Evolutionary conservation across 2,888 invertebrate species (phyloP).

Genomic region (Rotaria sp.): DNA sequence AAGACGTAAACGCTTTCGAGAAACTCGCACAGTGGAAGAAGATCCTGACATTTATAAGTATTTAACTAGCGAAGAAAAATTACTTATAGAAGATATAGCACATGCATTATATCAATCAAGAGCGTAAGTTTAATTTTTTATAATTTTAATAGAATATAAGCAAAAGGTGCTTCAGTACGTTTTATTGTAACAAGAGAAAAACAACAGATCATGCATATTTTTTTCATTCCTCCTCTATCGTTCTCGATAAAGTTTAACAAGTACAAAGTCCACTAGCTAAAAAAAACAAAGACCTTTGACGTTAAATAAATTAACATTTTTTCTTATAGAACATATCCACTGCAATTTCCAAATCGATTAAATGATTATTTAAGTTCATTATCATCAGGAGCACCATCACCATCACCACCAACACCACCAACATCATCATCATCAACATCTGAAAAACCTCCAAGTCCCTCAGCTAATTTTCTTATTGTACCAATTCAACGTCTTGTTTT

Average conservation of each 20-base stretch:
- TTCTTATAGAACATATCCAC: neutral
- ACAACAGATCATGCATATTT: no score
- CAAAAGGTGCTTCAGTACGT: no score
- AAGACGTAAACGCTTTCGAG: constrained; percentile 32
- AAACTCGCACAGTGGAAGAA: neutral
- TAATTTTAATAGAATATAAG: neutral
- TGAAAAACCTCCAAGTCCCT: neutral
- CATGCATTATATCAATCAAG: constrained; percentile 13
- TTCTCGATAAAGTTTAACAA: no score
- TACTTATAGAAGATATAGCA: constrained; percentile 24
- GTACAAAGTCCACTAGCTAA: no score
- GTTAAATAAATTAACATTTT: no score
- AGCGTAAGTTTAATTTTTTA: neutral
- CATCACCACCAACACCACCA: neutral
- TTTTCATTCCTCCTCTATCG: no score
- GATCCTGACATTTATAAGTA: constrained; percentile 27
- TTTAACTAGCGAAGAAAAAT: neutral
- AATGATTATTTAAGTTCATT: no score
- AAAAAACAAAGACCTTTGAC: no score
- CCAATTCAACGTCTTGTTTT: constrained; percentile 37
- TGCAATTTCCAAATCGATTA: neutral
- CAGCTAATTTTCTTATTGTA: constrained; percentile 35
- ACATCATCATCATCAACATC: neutral
- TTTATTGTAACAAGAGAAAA: no score
- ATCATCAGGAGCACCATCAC: no score